Base-by-base conservation (phyloP, 2,113 vertebrate species). In the Microcebus griseorufus region DNA sequence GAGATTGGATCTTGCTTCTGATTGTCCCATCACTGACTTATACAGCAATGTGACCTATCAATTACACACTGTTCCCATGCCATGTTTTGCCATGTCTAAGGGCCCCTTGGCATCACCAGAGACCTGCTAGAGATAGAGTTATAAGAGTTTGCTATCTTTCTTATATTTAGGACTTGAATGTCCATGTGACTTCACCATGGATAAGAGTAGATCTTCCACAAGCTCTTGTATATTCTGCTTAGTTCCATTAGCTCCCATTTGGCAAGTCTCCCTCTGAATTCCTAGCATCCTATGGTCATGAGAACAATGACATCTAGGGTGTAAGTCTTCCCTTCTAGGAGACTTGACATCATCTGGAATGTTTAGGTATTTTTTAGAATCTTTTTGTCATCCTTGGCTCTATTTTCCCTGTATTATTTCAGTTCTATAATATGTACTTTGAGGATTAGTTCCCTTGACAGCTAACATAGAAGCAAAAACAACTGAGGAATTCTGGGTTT, bases 391-490 rank as follows among this genome's bases (percentile, higher is more conserved):
- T 69, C 45, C 29, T 79, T 32, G 32, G 9, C 13, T 93, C 32
- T 88, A 34, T 48, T 82, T 94, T 86, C 6, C 12, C 70, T 69
- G 9, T 78, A 29, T 14, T 62, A 81, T 69, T 64, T 97, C 22
- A 89, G 17, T 69, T 95, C 34, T 92, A 16, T 60, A 34, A 62
- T 42, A 78, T 48, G 34, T 73, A 75, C 10, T 53, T 72, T 83
- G 62, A 82, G 96, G 22, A 82, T 39, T 65, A 45, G 16, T 87
- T 96, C 90, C n/a, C 53, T 81, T 92, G 17, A 91, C 37, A 93
- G 29, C 76, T 51, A 92, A 93, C n/a, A 76, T 1, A 82, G 83
- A 88, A 85, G 17, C 23, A 86, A 81, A 94, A 53, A 75, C 34
- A 94, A 65, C 1, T 73, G n/a, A 93, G 23, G 39, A 42, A 29